Conservation (phyloP, 1,140 invertebrate species). For the Heliconius melpomene region DNA sequence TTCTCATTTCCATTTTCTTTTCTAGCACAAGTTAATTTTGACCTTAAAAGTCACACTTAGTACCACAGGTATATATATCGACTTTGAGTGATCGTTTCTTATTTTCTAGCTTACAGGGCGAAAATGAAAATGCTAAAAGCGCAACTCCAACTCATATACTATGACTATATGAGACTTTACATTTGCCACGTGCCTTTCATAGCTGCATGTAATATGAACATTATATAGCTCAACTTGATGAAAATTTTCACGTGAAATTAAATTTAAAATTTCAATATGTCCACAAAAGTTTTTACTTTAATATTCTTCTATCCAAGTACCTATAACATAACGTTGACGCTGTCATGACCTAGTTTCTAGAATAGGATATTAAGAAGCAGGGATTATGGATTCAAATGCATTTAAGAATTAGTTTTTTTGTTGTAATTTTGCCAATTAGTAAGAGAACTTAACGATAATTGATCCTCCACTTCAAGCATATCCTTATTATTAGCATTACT, state of each 20-base stretch:
- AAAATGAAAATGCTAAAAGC: constrained; percentile 1
- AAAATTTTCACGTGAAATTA: constrained; percentile 1
- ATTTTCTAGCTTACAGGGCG: neutral
- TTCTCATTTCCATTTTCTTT: no score
- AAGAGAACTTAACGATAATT: no score
- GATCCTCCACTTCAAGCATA: no score
- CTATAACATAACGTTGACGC: neutral
- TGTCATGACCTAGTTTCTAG: neutral
- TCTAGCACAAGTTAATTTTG: neutral
- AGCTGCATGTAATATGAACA: neutral
- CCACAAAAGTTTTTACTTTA: neutral
- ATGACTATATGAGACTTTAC: neutral
- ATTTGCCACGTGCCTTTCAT: constrained; percentile 5
- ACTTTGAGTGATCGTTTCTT: neutral
- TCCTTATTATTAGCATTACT: no score
- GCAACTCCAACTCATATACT: neutral
- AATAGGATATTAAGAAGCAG: neutral
- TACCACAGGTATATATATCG: neutral
- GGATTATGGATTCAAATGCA: no score
- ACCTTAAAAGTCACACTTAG: neutral
- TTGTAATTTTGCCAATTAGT: no score
- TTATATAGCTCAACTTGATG: neutral
- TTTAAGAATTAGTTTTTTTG: no score
- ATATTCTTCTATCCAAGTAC: neutral
- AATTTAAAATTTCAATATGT: constrained; percentile 3